phyloP scores from a whole-genome alignment of 1,140 invertebrate species.

The Lamellibrachia luymesi region DNA sequence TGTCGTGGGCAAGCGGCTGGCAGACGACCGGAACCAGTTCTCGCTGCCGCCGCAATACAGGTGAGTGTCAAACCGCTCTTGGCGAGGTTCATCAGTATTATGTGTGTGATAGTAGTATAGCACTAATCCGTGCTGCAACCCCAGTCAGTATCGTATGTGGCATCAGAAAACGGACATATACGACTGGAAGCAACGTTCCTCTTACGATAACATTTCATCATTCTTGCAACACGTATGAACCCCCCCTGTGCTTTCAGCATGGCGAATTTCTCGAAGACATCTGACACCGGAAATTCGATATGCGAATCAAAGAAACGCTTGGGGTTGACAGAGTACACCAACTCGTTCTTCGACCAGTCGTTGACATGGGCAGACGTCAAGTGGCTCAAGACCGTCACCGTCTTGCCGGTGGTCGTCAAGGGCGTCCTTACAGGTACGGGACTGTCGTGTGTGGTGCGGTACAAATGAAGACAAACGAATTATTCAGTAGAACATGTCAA shows the following conservation, averaged over 20 bases:
- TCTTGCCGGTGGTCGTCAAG: slow-evolving; percentile 83
- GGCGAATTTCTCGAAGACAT: slow-evolving; percentile 52
- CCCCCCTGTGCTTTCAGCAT: slow-evolving; percentile 39
- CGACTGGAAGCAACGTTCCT: too few species aligned
- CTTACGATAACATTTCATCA: neutral
- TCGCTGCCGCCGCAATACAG: slow-evolving; percentile 74
- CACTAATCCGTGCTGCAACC: too few species aligned
- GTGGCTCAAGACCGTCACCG: slow-evolving; percentile 74
- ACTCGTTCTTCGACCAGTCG: slow-evolving; percentile 30
- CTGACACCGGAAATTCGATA: slow-evolving; percentile 23
- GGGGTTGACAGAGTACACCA: slow-evolving; percentile 70
- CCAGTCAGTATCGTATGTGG: too few species aligned
- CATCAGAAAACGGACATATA: too few species aligned
- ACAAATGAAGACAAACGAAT: too few species aligned
- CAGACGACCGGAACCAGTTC: slow-evolving; percentile 83
- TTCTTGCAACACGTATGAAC: neutral
- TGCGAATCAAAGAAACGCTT: slow-evolving; percentile 60
- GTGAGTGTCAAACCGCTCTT: slow-evolving; percentile 53
- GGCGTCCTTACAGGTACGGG: slow-evolving; percentile 79
- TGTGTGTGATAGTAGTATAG: neutral
- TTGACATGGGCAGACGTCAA: slow-evolving; percentile 66
- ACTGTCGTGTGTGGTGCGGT: neutral
- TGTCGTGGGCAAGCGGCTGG: slow-evolving; percentile 75
- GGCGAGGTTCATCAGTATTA: too few species aligned
- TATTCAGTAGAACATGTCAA: too few species aligned